phyloP scores from a whole-genome alignment of 2,888 invertebrate species.

The Pachliopta kotzebuea region DNA sequence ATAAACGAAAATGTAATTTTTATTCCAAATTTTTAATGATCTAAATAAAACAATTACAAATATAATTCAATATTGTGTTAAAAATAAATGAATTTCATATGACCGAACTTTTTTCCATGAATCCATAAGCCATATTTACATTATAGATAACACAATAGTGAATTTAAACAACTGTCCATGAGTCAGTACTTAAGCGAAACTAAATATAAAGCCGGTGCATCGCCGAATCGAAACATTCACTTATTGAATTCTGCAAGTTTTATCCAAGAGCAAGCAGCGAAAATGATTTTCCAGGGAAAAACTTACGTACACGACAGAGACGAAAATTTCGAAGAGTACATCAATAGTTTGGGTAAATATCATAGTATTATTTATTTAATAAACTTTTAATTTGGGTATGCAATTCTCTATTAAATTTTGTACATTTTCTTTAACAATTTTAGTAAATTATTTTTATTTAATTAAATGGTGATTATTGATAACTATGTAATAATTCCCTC shows the following conservation, averaged over 20 bases:
- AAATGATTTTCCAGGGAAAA: conserved; percentile 6
- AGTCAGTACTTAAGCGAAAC: neutral
- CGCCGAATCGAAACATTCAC: neutral
- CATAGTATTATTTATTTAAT: no score
- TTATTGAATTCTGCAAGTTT: neutral
- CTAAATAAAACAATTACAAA: no score
- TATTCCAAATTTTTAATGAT: no score
- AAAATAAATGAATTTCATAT: neutral
- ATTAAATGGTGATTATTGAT: no score
- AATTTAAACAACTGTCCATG: neutral
- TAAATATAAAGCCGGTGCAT: neutral
- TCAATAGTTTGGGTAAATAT: conserved; percentile 8
- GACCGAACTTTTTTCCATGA: neutral
- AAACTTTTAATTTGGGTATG: no score
- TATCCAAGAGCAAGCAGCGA: neutral
- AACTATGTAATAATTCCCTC: no score
- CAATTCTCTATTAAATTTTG: no score
- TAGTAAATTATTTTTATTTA: no score
- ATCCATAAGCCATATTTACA: neutral
- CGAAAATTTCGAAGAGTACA: conserved; percentile 1
- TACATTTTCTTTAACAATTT: no score
- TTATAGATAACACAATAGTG: neutral
- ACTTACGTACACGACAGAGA: neutral
- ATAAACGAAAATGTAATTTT: no score
- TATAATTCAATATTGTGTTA: neutral